Percentiles rank a stretch among this genome's conserved stretches.
Evolutionary conservation across 2,797 vertebrate genomes (phyloP).

Genomic region (Brachyrhaphis roseni): DNA sequence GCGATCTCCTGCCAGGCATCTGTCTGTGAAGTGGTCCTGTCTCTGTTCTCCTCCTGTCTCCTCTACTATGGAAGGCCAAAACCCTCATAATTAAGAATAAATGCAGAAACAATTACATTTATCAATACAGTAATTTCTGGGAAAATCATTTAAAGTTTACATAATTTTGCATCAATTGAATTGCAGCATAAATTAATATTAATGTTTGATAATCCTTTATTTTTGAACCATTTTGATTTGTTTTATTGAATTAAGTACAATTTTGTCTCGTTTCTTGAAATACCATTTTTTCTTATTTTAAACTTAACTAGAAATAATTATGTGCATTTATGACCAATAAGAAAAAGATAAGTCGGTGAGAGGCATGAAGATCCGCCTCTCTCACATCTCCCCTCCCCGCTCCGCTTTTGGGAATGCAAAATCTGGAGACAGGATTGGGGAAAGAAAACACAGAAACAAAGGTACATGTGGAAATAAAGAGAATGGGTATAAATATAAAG

Average conservation of each 20-base stretch:
- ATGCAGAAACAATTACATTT: neutral
- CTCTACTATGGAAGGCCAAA: neutral
- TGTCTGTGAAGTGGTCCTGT: constrained; percentile 75
- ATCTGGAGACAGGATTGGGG: neutral
- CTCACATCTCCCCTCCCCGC: neutral
- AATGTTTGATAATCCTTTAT: neutral
- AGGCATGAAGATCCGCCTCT: neutral
- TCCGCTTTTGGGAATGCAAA: neutral
- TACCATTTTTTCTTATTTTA: neutral
- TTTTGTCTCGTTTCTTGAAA: neutral
- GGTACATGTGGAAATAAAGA: neutral
- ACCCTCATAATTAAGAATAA: neutral
- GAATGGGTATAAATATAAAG: neutral
- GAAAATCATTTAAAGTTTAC: too few species aligned
- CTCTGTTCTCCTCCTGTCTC: constrained; percentile 37
- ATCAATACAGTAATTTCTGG: neutral
- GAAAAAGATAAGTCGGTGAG: neutral
- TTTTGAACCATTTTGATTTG: neutral
- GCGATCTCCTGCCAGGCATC: constrained; percentile 72
- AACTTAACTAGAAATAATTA: neutral
- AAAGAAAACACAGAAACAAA: neutral
- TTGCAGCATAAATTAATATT: neutral
- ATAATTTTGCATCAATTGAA: neutral
- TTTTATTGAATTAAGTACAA: neutral
- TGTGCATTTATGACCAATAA: neutral